A percentile compares a stretch with the other conserved stretches of the same genome.
Conservation (phyloP, 2,888 invertebrate genomes). For the Aporophyla nigra region DNA sequence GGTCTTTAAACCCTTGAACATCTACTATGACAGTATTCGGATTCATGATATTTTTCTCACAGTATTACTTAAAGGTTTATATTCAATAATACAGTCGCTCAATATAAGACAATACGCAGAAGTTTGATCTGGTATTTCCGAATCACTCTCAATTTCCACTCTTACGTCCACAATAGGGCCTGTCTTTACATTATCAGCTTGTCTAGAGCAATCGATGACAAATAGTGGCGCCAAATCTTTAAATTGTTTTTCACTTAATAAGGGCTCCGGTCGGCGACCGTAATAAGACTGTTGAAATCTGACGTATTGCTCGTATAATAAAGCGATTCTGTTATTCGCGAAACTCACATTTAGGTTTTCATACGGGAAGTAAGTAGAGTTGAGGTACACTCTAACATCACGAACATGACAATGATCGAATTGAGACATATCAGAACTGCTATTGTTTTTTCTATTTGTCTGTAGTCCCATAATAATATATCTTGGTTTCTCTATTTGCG, state of each 20-base stretch:
- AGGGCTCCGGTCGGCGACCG: not conserved
- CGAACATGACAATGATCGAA: too few species aligned
- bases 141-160: not conserved
- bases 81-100: conserved; percentile 21
- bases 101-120: conserved; percentile 25
- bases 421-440: too few species aligned
- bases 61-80: conserved; percentile 3
- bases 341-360: too few species aligned
- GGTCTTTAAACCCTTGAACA: conserved; percentile 19
- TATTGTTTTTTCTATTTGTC: too few species aligned
- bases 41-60: conserved; percentile 29
- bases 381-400: too few species aligned
- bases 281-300: conserved; percentile 7
- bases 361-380: too few species aligned
- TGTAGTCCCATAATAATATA: too few species aligned
- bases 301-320: too few species aligned
- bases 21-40: not conserved
- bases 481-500: conserved; percentile 72
- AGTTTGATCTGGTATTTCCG: conserved; percentile 14
- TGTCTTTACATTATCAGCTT: not conserved
- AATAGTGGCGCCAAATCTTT: not conserved
- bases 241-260: conserved; percentile 22
- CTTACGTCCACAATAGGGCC: conserved; percentile 19
- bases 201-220: conserved; percentile 15
- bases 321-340: too few species aligned